These are phyloP conservation scores for Typhlomys cinereus DNA, from an alignment of 2,113 vertebrate genomes.

Conservation along the genomic window DNA sequence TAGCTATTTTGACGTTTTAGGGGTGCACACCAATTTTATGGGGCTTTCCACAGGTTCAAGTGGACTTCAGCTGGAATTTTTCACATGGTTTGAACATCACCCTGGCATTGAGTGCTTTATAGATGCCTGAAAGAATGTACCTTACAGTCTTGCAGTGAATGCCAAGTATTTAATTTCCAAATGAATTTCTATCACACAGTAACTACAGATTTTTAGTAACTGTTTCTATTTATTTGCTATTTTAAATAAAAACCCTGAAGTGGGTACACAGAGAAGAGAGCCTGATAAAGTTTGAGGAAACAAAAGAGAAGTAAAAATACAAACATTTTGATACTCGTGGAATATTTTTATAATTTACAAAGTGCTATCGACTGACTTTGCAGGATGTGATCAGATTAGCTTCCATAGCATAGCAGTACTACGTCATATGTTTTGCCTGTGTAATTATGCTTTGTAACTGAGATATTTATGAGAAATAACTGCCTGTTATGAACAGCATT, in stretches of 20 bases:
- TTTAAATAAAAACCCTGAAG: constrained; percentile 38
- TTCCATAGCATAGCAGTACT: constrained; percentile 38
- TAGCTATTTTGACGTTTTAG: constrained; percentile 41
- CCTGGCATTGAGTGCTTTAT: constrained; percentile 50
- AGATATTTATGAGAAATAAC: constrained; percentile 62
- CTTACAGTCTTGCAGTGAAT: constrained; percentile 44
- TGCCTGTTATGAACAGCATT: constrained; percentile 41
- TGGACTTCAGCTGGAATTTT: constrained; percentile 51
- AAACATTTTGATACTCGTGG: background rate
- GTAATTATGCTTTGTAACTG: constrained; percentile 54
- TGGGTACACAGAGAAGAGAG: background rate
- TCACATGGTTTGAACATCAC: constrained; percentile 59
- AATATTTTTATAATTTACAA: background rate
- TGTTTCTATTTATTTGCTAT: constrained; percentile 40
- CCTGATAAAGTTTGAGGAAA: constrained; percentile 35
- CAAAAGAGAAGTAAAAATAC: background rate
- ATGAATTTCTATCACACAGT: constrained; percentile 44
- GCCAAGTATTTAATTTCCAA: constrained; percentile 43
- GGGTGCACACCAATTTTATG: constrained; percentile 19
- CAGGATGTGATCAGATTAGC: background rate
- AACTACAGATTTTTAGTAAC: constrained; percentile 15
- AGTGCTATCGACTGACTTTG: background rate
- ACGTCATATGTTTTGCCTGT: constrained; percentile 14
- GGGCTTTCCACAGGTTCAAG: constrained; percentile 50
- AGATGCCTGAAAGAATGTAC: constrained; percentile 67